These are phyloP conservation scores for Diplolepis rosae DNA, from an alignment of 2,888 invertebrate species.

Conservation along the genomic window DNA sequence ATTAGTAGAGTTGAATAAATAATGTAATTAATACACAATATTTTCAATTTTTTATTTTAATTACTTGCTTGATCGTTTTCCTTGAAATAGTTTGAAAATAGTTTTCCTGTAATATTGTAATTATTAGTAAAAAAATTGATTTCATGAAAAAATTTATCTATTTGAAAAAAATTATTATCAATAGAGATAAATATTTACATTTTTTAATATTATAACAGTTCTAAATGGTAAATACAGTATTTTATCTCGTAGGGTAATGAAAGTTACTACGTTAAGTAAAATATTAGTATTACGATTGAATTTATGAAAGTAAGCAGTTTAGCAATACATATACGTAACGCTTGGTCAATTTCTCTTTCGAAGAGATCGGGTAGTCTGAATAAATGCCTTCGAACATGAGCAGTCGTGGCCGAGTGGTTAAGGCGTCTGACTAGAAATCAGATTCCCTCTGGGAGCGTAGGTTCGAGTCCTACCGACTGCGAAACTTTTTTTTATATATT, in stretches of 20 bases:
- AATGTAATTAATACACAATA: too few species aligned
- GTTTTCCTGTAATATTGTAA: too few species aligned
- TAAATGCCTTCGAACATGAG: background rate
- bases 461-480: slow-evolving; percentile 93
- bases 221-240: background rate
- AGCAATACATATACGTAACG: background rate
- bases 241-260: background rate
- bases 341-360: background rate
- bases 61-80: too few species aligned
- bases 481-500: slow-evolving; percentile 59
- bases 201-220: too few species aligned
- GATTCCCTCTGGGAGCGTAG: slow-evolving; percentile 93
- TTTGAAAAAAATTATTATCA: too few species aligned
- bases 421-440: slow-evolving; percentile 93
- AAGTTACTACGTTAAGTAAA: background rate
- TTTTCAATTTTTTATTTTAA: too few species aligned
- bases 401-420: slow-evolving; percentile 91
- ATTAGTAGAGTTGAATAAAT: too few species aligned
- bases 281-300: background rate
- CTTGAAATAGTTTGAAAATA: too few species aligned
- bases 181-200: too few species aligned
- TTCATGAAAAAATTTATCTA: too few species aligned
- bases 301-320: background rate
- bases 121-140: too few species aligned
- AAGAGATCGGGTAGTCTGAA: background rate